phyloP scores from a whole-genome alignment of 2,797 vertebrate species.

The Anableps anableps region DNA sequence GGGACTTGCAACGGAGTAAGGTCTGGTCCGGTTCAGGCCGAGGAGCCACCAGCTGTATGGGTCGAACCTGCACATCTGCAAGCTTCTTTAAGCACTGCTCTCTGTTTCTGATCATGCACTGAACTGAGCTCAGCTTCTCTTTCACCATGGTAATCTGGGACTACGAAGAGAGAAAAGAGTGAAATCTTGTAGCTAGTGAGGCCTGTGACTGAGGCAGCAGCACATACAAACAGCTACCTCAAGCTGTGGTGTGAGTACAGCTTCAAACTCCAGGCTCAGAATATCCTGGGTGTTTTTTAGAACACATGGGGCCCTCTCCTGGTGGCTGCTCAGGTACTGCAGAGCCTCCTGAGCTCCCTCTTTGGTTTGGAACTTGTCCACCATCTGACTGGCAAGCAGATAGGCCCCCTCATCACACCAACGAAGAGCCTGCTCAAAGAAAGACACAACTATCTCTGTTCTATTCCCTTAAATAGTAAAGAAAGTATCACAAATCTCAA shows the following conservation, averaged over 20 bases:
- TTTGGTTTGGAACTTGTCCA: constrained; percentile 91
- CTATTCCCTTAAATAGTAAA: background rate
- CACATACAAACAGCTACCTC: constrained; percentile 82
- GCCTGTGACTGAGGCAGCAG: background rate
- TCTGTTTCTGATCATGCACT: constrained; percentile 88
- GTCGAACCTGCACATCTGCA: constrained; percentile 83
- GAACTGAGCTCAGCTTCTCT: constrained; percentile 87
- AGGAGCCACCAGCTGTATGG: constrained; percentile 88
- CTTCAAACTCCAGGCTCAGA: constrained; percentile 87
- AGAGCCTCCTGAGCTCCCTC: constrained; percentile 91
- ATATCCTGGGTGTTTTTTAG: constrained; percentile 82
- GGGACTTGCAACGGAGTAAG: constrained; percentile 80
- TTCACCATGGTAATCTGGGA: constrained; percentile 85
- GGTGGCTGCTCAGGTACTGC: constrained; percentile 86
- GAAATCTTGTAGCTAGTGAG: background rate
- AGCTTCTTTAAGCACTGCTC: constrained; percentile 88
- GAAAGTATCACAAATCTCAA: background rate
- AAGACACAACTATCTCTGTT: constrained; percentile 6
- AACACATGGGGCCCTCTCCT: constrained; percentile 84
- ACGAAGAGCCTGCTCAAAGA: constrained; percentile 81
- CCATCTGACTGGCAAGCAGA: constrained; percentile 92
- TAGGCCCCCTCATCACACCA: constrained; percentile 95
- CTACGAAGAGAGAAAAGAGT: constrained; percentile 65
- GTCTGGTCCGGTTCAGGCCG: constrained; percentile 80
- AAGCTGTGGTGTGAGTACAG: constrained; percentile 87